phyloP scores from a whole-genome alignment of 2,113 vertebrate species.

The Calyptommatus sinebrachiatus region DNA sequence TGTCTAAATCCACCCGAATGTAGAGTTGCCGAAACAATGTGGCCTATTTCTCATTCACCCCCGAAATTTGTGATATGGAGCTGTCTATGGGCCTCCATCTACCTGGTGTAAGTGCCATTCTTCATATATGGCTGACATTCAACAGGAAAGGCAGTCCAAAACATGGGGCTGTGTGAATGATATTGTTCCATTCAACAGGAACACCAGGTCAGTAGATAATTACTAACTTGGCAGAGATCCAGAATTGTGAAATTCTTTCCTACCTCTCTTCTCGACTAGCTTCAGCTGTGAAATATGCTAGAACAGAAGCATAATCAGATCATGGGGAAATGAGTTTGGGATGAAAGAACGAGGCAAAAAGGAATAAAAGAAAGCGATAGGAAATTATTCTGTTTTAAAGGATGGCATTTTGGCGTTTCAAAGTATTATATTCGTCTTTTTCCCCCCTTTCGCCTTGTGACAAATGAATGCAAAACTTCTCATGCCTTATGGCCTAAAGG shows the following conservation, averaged over 20 bases:
- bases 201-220: constrained; percentile 48
- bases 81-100: background rate
- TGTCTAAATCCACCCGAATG: too few species aligned
- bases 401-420: constrained; percentile 66
- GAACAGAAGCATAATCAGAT: constrained; percentile 36
- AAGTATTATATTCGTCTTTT: constrained; percentile 70
- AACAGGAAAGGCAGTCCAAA: constrained; percentile 32
- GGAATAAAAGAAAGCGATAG: constrained; percentile 32
- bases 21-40: too few species aligned
- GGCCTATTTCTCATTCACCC: too few species aligned
- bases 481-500: constrained; percentile 74
- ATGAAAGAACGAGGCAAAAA: constrained; percentile 35
- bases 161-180: constrained; percentile 41
- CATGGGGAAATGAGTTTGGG: constrained; percentile 32
- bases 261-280: constrained; percentile 46
- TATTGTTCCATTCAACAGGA: constrained; percentile 46
- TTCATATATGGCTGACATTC: constrained; percentile 34
- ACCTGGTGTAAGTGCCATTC: constrained; percentile 21
- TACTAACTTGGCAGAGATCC: constrained; percentile 46
- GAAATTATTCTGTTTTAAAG: constrained; percentile 67
- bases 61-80: too few species aligned
- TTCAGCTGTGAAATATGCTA: constrained; percentile 35
- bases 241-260: constrained; percentile 38
- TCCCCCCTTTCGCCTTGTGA: constrained; percentile 70
- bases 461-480: constrained; percentile 70